Evolutionary conservation across 2,888 invertebrate species (phyloP).

Genomic region (Oxycera nigricornis): DNA sequence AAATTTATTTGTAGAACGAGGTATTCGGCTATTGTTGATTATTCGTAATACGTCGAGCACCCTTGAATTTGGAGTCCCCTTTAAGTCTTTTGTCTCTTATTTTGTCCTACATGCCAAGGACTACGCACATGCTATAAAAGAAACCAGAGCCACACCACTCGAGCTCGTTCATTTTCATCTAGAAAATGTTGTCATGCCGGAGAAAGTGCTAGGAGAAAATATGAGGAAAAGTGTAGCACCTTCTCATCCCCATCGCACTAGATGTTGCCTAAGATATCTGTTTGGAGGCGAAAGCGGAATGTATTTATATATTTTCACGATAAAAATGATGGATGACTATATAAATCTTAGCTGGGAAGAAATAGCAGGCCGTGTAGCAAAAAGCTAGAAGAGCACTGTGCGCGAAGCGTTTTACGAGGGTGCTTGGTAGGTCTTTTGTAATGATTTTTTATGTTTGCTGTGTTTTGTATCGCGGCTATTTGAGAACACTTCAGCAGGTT

Average conservation of each 20-base stretch:
- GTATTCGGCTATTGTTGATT: no score
- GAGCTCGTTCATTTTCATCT: constrained; percentile 42
- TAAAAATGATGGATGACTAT: constrained; percentile 63
- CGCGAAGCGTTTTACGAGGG: background rate
- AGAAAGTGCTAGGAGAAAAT: constrained; percentile 41
- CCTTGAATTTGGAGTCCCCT: constrained; percentile 29
- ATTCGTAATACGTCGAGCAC: no score
- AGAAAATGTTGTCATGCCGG: constrained; percentile 31
- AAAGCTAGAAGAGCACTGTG: constrained; percentile 13
- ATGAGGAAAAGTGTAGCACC: constrained; percentile 53
- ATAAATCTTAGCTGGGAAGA: constrained; percentile 62
- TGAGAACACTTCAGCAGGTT: constrained; percentile 6
- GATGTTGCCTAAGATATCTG: background rate
- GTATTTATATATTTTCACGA: constrained; percentile 60
- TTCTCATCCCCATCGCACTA: background rate
- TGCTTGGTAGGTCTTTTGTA: constrained; percentile 25
- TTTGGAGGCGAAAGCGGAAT: constrained; percentile 14
- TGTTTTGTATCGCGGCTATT: constrained; percentile 21
- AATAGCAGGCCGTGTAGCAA: constrained; percentile 51
- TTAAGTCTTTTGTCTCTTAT: constrained; percentile 33
- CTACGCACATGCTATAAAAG: constrained; percentile 1
- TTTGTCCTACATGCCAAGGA: constrained; percentile 14
- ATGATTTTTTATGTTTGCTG: constrained; percentile 37
- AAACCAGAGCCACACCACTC: constrained; percentile 23
- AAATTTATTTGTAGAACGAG: no score